These are phyloP conservation scores for Drosophila parvula DNA, from an alignment of 1,140 invertebrate species.

Conservation along the genomic window DNA sequence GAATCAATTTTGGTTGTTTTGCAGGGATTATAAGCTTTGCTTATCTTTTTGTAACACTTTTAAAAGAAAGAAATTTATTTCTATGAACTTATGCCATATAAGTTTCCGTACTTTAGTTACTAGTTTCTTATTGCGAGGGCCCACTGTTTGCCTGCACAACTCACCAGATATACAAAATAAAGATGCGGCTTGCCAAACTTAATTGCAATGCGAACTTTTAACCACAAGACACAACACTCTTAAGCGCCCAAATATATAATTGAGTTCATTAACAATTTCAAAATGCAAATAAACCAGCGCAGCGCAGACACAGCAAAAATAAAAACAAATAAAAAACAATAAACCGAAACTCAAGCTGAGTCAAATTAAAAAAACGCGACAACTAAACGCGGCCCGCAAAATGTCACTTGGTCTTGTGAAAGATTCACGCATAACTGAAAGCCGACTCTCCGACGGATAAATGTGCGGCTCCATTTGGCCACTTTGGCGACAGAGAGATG, in stretches of 20 bases:
- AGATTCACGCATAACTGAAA: constrained; percentile 80
- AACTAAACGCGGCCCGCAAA: constrained; percentile 42
- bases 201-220: constrained; percentile 47
- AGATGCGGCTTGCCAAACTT: constrained; percentile 34
- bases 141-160: not conserved
- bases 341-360: constrained; percentile 7
- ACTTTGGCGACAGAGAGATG: constrained; percentile 11
- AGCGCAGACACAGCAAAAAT: constrained; percentile 7
- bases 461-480: constrained; percentile 13
- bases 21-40: too few relatives aligned
- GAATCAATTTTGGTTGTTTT: not conserved
- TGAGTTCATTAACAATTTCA: constrained; percentile 49
- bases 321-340: constrained; percentile 10
- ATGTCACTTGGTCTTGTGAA: constrained; percentile 81
- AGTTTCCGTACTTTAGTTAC: too few relatives aligned
- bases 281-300: constrained; percentile 44
- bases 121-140: not conserved
- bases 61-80: too few relatives aligned
- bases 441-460: constrained; percentile 17
- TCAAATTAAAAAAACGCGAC: constrained; percentile 26
- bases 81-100: too few relatives aligned
- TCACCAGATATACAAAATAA: constrained; percentile 23
- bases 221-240: constrained; percentile 11
- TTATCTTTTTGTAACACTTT: too few relatives aligned
- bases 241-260: constrained; percentile 38